Percentiles rank a stretch among this genome's conserved stretches.
Conservation (phyloP, 2,113 vertebrate genomes). For the Abramis brama region DNA sequence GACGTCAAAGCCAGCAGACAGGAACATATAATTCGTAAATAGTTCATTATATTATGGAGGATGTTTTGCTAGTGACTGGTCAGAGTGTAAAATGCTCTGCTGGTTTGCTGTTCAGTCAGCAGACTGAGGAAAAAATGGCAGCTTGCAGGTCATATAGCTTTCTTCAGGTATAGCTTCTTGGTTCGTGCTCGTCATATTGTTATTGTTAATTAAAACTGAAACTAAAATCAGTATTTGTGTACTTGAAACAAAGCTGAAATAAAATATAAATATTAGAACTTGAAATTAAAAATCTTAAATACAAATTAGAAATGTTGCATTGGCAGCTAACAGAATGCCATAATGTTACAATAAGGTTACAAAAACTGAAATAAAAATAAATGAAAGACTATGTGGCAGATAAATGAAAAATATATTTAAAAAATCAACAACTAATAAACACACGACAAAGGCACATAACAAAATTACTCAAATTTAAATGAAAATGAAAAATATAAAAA, state of each 20-base stretch:
- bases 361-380: neutral
- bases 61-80: neutral
- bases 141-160: neutral
- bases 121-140: neutral
- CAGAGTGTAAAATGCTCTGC: neutral
- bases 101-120: neutral
- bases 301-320: neutral
- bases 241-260: neutral
- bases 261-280: neutral
- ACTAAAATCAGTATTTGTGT: neutral
- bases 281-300: neutral
- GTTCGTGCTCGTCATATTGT: no score
- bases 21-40: neutral
- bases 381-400: no score
- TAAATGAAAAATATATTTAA: neutral
- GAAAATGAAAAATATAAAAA: neutral
- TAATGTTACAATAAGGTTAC: neutral
- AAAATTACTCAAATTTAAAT: neutral
- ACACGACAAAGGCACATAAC: neutral
- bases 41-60: neutral
- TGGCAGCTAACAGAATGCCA: no score
- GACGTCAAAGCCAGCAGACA: neutral
- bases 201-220: neutral
- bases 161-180: no score
- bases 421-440: neutral